Evolutionary conservation across 2,113 vertebrate genomes (phyloP).

Genomic region (Copsychus sechellarum): DNA sequence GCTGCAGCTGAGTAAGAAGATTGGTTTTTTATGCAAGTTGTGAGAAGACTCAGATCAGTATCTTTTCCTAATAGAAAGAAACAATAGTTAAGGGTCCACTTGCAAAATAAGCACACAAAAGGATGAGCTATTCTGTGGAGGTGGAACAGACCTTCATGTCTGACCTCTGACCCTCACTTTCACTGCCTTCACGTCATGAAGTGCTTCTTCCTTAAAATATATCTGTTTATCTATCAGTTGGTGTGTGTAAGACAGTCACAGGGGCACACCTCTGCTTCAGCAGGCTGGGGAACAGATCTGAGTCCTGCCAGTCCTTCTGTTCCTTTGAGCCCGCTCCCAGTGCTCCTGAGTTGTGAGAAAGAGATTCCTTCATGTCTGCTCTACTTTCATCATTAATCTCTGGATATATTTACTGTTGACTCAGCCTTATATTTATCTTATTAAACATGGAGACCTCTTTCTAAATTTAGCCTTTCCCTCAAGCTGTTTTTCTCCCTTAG

Average conservation of each 20-base stretch:
- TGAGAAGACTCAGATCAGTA: background rate
- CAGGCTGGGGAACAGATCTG: background rate
- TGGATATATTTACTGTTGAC: conserved; percentile 26
- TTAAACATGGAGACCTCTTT: conserved; percentile 4
- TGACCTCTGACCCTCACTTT: background rate
- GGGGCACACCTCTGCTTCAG: background rate
- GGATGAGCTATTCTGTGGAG: background rate
- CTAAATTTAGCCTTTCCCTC: conserved; percentile 29
- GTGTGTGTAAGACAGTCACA: background rate
- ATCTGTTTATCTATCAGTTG: background rate
- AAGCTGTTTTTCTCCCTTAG: conserved; percentile 16
- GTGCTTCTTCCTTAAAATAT: background rate
- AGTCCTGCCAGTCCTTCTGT: background rate
- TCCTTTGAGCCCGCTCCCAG: background rate
- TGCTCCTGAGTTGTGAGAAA: background rate
- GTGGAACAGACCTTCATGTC: background rate
- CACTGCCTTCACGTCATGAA: background rate
- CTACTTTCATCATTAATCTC: conserved; percentile 7
- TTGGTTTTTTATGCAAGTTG: background rate
- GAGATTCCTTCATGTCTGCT: background rate
- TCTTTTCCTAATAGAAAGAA: background rate
- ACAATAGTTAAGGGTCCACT: background rate
- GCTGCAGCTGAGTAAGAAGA: background rate
- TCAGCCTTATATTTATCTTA: conserved; percentile 19
- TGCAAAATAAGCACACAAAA: background rate